Percentiles rank a stretch among this genome's conserved stretches.
These are phyloP conservation scores for Aphelocoma coerulescens DNA, from an alignment of 2,113 vertebrate genomes.

Conservation along the genomic window DNA sequence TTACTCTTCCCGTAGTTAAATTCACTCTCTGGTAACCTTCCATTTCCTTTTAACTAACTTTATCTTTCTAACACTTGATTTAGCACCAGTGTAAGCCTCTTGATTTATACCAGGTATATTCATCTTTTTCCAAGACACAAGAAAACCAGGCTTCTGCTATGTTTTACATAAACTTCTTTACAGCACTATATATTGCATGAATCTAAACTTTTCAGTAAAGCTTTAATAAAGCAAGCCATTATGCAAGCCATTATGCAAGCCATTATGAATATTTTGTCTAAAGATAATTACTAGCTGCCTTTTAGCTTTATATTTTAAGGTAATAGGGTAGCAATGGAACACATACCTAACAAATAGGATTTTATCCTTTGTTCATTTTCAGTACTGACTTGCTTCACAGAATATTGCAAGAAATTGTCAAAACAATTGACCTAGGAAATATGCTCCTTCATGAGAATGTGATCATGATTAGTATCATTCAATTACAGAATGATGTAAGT, in stretches of 20 bases:
- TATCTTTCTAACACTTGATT: background rate
- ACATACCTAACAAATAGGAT: background rate
- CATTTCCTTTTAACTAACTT: background rate
- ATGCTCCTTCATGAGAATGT: background rate
- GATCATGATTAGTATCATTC: background rate
- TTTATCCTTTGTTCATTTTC: background rate
- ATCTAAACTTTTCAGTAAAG: background rate
- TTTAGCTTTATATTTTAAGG: background rate
- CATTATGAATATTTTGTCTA: background rate
- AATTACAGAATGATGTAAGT: background rate
- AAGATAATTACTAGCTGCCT: background rate
- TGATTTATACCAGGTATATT: background rate
- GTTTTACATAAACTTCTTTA: background rate
- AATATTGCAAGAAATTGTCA: background rate
- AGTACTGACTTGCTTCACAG: background rate
- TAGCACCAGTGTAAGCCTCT: background rate
- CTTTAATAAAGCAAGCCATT: background rate
- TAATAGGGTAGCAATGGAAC: background rate
- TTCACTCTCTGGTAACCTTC: background rate
- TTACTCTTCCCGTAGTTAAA: background rate
- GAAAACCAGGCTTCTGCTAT: background rate
- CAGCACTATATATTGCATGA: background rate
- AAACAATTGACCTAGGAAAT: background rate
- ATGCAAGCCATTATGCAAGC: background rate
- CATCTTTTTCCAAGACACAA: background rate